These are phyloP conservation scores for Brenthis daphne DNA, from an alignment of 2,888 invertebrate genomes.

Conservation along the genomic window DNA sequence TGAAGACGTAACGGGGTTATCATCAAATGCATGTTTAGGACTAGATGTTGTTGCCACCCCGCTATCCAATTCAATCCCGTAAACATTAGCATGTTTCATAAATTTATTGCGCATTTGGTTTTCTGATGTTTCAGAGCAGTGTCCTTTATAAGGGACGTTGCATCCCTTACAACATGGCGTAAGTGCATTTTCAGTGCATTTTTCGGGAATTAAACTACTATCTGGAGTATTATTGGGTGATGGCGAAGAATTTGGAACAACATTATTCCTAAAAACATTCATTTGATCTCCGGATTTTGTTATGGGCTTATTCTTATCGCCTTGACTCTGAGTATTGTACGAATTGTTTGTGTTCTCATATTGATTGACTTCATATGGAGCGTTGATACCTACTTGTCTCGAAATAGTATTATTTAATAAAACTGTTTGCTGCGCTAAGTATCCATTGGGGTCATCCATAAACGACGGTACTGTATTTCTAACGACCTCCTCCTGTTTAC, in stretches of 20 bases:
- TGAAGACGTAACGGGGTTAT: conserved; percentile 86
- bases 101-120: conserved; percentile 66
- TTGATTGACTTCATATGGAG: conserved; percentile 60
- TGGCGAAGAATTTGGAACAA: conserved; percentile 64
- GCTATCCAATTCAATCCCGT: conserved; percentile 75
- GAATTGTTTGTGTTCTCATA: conserved; percentile 57
- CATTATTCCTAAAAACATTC: conserved; percentile 60
- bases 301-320: conserved; percentile 57
- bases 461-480: conserved; percentile 88
- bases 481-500: conserved; percentile 70
- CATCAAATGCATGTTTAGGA: conserved; percentile 78
- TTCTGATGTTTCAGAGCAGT: conserved; percentile 66
- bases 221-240: conserved; percentile 75
- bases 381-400: conserved; percentile 80
- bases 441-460: conserved; percentile 95
- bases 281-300: conserved; percentile 56
- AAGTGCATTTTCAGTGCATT: conserved; percentile 54
- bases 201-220: conserved; percentile 72
- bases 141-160: conserved; percentile 67
- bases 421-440: conserved; percentile 94
- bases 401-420: conserved; percentile 92
- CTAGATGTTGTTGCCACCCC: conserved; percentile 69
- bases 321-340: conserved; percentile 55
- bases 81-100: conserved; percentile 60
- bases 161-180: conserved; percentile 81